Evolutionary conservation across 2,113 vertebrate species (phyloP).

Genomic region (Varanus salvator): DNA sequence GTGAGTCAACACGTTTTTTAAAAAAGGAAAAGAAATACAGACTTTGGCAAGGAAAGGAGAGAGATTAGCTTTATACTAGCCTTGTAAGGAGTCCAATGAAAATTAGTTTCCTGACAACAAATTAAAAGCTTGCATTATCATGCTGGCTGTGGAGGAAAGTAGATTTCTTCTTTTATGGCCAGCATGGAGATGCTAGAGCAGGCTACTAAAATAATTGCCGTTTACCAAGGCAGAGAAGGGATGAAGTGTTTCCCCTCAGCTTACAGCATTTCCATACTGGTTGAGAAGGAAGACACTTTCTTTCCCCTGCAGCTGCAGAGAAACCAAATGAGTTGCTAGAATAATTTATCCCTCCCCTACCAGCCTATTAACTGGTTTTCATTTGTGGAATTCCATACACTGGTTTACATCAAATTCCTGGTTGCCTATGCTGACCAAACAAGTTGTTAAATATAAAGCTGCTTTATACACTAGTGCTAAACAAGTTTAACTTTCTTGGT

Average conservation of each 20-base stretch:
- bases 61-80: neutral
- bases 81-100: neutral
- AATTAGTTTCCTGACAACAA: neutral
- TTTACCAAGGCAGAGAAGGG: neutral
- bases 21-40: too few relatives aligned
- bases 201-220: neutral
- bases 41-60: too few relatives aligned
- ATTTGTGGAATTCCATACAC: neutral
- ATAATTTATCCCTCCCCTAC: neutral
- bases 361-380: neutral
- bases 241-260: neutral
- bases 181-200: neutral
- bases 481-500: neutral
- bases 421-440: neutral
- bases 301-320: neutral
- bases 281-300: neutral
- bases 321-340: neutral
- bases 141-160: neutral
- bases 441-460: neutral
- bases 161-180: neutral
- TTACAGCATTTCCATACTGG: neutral
- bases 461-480: neutral
- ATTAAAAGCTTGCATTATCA: too few relatives aligned
- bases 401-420: neutral
- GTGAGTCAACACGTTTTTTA: too few relatives aligned